Conservation (phyloP, 2,888 invertebrate species). For the Portevinia maculata region DNA sequence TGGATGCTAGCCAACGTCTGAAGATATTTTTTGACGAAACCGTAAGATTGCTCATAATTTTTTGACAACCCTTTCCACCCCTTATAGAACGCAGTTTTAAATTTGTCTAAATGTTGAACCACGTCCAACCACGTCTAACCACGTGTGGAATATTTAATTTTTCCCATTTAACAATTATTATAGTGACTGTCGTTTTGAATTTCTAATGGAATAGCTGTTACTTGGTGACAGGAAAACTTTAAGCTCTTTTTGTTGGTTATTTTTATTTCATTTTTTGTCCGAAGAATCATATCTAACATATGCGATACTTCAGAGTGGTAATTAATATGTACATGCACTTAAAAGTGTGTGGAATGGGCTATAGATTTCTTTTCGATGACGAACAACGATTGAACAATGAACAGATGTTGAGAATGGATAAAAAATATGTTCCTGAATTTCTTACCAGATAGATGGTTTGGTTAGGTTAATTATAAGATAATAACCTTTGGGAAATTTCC, state of each 20-base stretch:
- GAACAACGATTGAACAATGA: too few relatives aligned
- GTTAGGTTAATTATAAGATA: too few relatives aligned
- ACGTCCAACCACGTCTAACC: background rate
- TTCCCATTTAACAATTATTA: constrained; percentile 36
- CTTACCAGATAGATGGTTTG: too few relatives aligned
- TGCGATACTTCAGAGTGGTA: background rate
- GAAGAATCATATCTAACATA: too few relatives aligned
- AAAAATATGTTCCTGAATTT: background rate
- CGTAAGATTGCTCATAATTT: constrained; percentile 77
- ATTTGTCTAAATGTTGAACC: too few relatives aligned
- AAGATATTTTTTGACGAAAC: constrained; percentile 81
- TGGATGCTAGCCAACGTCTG: constrained; percentile 80
- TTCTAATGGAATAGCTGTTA: constrained; percentile 11
- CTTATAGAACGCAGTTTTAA: too few relatives aligned
- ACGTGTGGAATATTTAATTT: constrained; percentile 47
- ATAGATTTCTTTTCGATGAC: background rate
- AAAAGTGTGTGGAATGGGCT: background rate
- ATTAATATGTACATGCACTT: background rate
- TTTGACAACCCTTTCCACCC: too few relatives aligned
- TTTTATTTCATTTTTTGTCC: too few relatives aligned
- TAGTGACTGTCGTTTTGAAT: constrained; percentile 58
- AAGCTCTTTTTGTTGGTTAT: background rate
- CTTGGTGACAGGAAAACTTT: constrained; percentile 15
- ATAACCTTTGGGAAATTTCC: too few relatives aligned
- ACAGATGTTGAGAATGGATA: background rate